Evolutionary conservation across 2,113 vertebrate species (phyloP).

Genomic region (Odocoileus hemionus): DNA sequence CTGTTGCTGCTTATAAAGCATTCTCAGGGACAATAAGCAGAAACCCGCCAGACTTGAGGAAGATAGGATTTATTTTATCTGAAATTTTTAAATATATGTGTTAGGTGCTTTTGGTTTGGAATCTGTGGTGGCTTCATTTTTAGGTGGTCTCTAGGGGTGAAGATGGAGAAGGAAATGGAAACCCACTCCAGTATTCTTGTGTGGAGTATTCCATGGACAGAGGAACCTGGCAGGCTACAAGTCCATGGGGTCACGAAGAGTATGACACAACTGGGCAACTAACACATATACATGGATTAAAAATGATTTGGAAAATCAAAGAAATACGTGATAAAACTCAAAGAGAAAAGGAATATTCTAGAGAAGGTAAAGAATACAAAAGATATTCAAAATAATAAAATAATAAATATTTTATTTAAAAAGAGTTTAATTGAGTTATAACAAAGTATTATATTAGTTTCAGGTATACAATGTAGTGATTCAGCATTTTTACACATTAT

Average conservation of each 20-base stretch:
- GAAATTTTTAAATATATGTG: background rate
- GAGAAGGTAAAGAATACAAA: background rate
- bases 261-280: background rate
- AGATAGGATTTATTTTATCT: slow-evolving; percentile 58
- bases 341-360: background rate
- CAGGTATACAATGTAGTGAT: background rate
- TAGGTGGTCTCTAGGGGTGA: background rate
- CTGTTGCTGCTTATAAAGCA: slow-evolving; percentile 56
- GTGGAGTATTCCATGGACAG: background rate
- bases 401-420: background rate
- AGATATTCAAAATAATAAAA: background rate
- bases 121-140: background rate
- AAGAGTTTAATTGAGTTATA: background rate
- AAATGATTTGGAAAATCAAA: background rate
- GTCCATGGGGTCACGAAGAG: background rate
- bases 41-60: slow-evolving; percentile 58
- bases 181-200: background rate
- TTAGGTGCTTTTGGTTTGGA: slow-evolving; percentile 65
- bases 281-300: background rate
- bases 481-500: background rate
- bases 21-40: slow-evolving; percentile 71
- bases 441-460: background rate
- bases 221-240: background rate
- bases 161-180: background rate
- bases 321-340: background rate